Conservation (phyloP, 2,797 vertebrate species). For the Arctocebus calabarensis region DNA sequence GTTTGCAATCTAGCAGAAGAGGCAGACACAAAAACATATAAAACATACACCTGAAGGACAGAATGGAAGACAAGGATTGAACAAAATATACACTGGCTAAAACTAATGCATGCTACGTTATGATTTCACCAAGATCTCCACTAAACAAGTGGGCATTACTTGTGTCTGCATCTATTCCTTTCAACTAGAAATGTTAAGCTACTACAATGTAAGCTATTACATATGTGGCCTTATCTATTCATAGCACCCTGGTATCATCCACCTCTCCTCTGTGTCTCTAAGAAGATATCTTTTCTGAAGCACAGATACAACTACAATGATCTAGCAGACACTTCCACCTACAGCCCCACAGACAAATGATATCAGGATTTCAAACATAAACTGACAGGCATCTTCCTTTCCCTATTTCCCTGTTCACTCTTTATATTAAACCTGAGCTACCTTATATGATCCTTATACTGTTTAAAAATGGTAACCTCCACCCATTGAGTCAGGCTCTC, state of each 20-base stretch:
- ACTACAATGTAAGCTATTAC: background rate
- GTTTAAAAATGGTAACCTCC: background rate
- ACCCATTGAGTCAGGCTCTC: background rate
- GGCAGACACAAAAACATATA: no score
- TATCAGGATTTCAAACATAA: constrained; percentile 13
- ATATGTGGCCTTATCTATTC: background rate
- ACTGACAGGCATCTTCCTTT: background rate
- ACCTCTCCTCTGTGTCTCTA: background rate
- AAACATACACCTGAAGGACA: background rate
- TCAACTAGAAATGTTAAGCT: background rate
- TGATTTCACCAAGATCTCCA: background rate
- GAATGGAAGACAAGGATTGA: background rate
- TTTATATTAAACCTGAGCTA: background rate
- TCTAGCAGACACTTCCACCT: background rate
- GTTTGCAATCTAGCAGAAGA: background rate
- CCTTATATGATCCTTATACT: background rate
- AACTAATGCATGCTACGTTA: background rate
- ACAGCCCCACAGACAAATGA: background rate
- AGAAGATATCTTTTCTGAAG: background rate
- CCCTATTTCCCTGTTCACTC: background rate
- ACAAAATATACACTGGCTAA: background rate
- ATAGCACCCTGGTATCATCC: background rate
- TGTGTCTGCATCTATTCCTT: background rate
- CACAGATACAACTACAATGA: background rate
- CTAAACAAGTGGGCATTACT: background rate